Percentiles rank a stretch among this genome's conserved stretches.
Conservation (phyloP, 2,113 vertebrate species). For the Diphyllodes magnificus region DNA sequence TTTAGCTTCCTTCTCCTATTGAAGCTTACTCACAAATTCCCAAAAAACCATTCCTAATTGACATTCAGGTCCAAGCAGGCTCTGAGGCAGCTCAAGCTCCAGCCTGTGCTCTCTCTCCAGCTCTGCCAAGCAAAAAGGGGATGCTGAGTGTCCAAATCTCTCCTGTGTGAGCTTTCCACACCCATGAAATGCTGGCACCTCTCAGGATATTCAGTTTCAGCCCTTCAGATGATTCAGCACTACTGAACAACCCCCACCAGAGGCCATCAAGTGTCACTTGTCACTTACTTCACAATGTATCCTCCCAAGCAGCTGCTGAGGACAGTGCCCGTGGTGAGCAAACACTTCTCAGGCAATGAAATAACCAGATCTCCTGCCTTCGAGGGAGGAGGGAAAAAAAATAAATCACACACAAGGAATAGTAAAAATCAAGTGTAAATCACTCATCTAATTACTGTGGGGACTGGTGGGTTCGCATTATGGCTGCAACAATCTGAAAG, state of each 20-base stretch:
- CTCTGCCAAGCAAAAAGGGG: background rate
- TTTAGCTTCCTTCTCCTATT: background rate
- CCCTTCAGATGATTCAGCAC: background rate
- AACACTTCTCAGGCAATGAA: constrained; percentile 86
- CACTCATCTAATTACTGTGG: background rate
- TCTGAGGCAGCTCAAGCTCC: background rate
- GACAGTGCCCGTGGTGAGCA: constrained; percentile 85
- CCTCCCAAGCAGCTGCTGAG: constrained; percentile 81
- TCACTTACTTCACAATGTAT: constrained; percentile 81
- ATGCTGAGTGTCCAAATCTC: background rate
- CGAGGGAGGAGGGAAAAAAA: background rate
- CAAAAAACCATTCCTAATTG: background rate
- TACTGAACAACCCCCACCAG: background rate
- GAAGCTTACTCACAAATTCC: background rate
- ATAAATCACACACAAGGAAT: background rate
- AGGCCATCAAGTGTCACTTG: background rate
- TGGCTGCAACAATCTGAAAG: background rate
- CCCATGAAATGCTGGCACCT: background rate
- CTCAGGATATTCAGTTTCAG: background rate
- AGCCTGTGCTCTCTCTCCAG: background rate
- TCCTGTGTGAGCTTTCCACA: background rate
- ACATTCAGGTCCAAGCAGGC: background rate
- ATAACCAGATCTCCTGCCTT: constrained; percentile 84
- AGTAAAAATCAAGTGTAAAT: background rate
- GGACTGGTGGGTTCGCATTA: background rate